Percentiles rank a stretch among this genome's conserved stretches.
phyloP scores from a whole-genome alignment of 2,888 invertebrate species.

The Vannuccia rotundouncinata region DNA sequence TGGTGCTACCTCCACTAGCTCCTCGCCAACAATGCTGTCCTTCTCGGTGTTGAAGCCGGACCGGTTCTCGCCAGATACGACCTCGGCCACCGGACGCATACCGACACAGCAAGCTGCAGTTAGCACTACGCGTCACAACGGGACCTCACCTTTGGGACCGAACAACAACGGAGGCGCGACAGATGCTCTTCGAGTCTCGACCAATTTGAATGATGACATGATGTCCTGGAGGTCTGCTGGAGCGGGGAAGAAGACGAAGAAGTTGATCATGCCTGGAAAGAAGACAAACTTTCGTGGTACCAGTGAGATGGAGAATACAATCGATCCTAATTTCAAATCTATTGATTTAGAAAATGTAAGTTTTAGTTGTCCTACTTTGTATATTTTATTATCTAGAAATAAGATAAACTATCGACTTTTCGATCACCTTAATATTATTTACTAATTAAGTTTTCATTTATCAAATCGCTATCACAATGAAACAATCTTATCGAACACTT shows the following conservation, averaged over 20 bases:
- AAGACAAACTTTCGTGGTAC: constrained; percentile 8
- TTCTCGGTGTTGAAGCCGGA: not conserved
- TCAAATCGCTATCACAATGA: no score
- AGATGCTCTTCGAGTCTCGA: not conserved
- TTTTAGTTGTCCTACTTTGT: no score
- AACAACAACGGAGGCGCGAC: not conserved
- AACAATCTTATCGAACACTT: no score
- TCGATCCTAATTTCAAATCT: not conserved
- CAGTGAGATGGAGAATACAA: constrained; percentile 7
- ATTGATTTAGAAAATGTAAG: not conserved
- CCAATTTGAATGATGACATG: not conserved
- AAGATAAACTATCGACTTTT: no score
- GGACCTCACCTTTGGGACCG: not conserved
- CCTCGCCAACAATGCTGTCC: not conserved
- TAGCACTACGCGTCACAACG: not conserved
- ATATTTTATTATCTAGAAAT: no score
- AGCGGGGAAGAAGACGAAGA: not conserved
- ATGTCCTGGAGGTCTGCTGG: not conserved
- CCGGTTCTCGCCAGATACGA: not conserved
- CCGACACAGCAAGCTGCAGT: not conserved
- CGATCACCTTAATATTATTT: no score
- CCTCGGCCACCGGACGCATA: not conserved
- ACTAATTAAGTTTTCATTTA: no score
- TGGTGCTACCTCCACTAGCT: not conserved
- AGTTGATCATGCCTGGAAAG: not conserved